Evolutionary conservation across 1,140 invertebrate species (phyloP), one percentile per base, ranked within the genome.

Genomic region (Lasioglossum albipes): DNA sequence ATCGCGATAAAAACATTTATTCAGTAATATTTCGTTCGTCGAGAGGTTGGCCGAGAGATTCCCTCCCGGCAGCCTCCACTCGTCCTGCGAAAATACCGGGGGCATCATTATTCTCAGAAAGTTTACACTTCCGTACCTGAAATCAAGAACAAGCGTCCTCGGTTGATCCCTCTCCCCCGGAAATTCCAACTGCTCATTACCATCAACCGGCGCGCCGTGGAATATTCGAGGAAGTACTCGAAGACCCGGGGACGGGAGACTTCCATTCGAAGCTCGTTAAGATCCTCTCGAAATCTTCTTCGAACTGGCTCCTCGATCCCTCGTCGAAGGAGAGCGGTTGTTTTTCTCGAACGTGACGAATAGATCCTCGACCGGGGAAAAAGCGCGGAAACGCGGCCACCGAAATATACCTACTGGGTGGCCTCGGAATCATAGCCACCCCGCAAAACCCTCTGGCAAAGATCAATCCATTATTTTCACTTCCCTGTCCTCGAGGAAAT

Each of bases 261-360:
- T 52, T 42, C n/a, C 22, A 69, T 81, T 81, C 45, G 57, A 62
- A 76, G n/a, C 65, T 81, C 79, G 74, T 81, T 81, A 81, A 81
- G 45, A 69, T 42, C 54, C 79, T 69, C 54, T 69, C n/a, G 65
- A 81, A 69, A 76, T 75, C 31, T 74, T 79, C 62, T 64, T 61
- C 20, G 41, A 41, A 31, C 67, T 41, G 54, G 20, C 62, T 66
- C 31, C 7, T 75, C 79, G 65, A 80, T 62, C 73, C 68, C 42
- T 16, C 18, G 18, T 22, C 61, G 31, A 68, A 42, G 18, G 18
- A 54, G 31, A 9, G 42, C 3, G 20, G 36, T 22, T 57, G 71
- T 66, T 73, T 79, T 42, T 41, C 61, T 64, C 27, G 52, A 7
- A 45, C n/a, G 36, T 10, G 52, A 45, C 45, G 36, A 45, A 67